Conservation (phyloP, 2,113 vertebrate species). For the Ibidorhyncha struthersii region DNA sequence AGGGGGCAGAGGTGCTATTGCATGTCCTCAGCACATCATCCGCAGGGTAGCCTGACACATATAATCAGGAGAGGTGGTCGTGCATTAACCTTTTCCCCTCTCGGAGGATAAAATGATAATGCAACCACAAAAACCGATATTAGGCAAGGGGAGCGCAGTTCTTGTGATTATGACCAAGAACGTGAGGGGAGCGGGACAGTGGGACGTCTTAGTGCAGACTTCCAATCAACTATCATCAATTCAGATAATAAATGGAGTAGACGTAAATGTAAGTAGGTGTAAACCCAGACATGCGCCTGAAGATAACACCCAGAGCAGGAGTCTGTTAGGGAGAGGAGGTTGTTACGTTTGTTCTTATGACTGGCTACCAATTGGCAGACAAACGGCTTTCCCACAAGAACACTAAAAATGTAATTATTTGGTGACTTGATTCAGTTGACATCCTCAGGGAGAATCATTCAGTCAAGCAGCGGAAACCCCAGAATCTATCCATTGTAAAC, state of each 20-base stretch:
- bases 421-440: not conserved
- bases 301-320: not conserved
- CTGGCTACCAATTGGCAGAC: constrained; percentile 1
- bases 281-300: not conserved
- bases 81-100: not conserved
- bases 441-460: not conserved
- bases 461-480: not conserved
- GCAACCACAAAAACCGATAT: constrained; percentile 7
- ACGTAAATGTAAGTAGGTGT: not conserved
- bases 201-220: not conserved
- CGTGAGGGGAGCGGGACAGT: fast-evolving
- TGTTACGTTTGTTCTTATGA: not conserved
- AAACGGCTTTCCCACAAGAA: not conserved
- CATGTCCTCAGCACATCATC: not conserved
- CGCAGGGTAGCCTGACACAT: not conserved
- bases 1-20: not conserved
- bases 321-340: not conserved
- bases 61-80: not conserved
- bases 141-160: not conserved
- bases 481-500: constrained; percentile 6
- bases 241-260: not conserved
- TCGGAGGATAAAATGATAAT: not conserved
- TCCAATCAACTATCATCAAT: not conserved
- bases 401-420: not conserved
- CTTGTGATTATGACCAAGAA: not conserved